phyloP scores from a whole-genome alignment of 2,113 vertebrate species.

The Calidris pygmaea region DNA sequence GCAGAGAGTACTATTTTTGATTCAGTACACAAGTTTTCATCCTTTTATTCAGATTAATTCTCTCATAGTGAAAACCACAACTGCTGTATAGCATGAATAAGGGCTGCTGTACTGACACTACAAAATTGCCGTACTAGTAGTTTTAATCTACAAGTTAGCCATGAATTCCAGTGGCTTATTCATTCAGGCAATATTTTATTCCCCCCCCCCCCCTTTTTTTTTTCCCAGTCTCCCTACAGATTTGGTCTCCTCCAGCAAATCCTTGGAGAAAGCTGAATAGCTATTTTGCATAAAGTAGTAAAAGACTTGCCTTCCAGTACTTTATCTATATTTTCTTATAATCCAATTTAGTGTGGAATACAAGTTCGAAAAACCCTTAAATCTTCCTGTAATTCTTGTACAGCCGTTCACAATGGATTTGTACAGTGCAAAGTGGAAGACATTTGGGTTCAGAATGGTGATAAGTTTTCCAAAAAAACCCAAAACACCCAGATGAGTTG shows the following conservation, averaged over 20 bases:
- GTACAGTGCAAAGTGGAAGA: not conserved
- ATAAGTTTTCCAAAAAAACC: not conserved
- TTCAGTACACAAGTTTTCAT: not conserved
- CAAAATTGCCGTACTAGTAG: not conserved
- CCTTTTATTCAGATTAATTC: not conserved
- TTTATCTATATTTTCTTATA: slow-evolving; percentile 53
- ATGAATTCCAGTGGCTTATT: not conserved
- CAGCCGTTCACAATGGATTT: slow-evolving; percentile 29
- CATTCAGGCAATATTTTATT: not conserved
- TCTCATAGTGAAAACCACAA: not conserved
- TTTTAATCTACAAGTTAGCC: not conserved
- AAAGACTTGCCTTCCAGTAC: not conserved
- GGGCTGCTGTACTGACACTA: not conserved
- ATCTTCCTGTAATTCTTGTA: slow-evolving; percentile 44
- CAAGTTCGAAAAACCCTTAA: slow-evolving; percentile 7
- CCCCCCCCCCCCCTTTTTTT: not conserved
- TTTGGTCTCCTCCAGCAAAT: slow-evolving; percentile 4
- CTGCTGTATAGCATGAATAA: not conserved
- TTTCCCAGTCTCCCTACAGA: not conserved
- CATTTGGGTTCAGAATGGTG: not conserved
- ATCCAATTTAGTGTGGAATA: slow-evolving; percentile 42
- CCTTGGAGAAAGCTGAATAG: not conserved
- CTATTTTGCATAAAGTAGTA: slow-evolving; percentile 22
- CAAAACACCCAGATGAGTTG: not conserved
- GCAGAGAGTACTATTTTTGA: not conserved